These are phyloP conservation scores for Branchellion lobata DNA, from an alignment of 2,888 invertebrate genomes.

Conservation along the genomic window DNA sequence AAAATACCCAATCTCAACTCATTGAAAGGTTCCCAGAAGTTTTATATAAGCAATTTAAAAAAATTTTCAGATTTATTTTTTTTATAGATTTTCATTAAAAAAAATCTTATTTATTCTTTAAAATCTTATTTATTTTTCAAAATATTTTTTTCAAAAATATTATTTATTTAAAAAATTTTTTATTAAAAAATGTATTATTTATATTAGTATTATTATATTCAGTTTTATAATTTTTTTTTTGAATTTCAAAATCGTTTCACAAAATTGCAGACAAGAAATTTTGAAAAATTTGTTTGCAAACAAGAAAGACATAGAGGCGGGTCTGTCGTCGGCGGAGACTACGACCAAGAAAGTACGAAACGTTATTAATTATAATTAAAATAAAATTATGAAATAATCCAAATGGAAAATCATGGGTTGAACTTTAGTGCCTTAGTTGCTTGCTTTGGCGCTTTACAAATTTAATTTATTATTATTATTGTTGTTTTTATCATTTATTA, in stretches of 20 bases:
- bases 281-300: slow-evolving; percentile 1
- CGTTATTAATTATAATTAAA: too few relatives aligned
- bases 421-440: too few relatives aligned
- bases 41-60: too few relatives aligned
- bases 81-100: not conserved
- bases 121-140: not conserved
- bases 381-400: too few relatives aligned
- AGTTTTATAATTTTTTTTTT: too few relatives aligned
- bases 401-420: too few relatives aligned
- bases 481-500: too few relatives aligned
- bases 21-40: not conserved
- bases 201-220: too few relatives aligned
- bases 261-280: not conserved
- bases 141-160: not conserved
- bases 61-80: not conserved
- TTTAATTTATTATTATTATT: too few relatives aligned
- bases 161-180: not conserved
- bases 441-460: too few relatives aligned
- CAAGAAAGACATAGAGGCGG: not conserved
- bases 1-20: not conserved
- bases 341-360: not conserved
- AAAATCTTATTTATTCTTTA: not conserved
- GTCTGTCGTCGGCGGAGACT: not conserved
- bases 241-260: not conserved
- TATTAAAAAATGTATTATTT: not conserved